A percentile compares a stretch with the other conserved stretches of the same genome.
These are phyloP conservation scores for Ploceus nigricollis DNA, from an alignment of 2,113 vertebrate genomes.

Conservation along the genomic window DNA sequence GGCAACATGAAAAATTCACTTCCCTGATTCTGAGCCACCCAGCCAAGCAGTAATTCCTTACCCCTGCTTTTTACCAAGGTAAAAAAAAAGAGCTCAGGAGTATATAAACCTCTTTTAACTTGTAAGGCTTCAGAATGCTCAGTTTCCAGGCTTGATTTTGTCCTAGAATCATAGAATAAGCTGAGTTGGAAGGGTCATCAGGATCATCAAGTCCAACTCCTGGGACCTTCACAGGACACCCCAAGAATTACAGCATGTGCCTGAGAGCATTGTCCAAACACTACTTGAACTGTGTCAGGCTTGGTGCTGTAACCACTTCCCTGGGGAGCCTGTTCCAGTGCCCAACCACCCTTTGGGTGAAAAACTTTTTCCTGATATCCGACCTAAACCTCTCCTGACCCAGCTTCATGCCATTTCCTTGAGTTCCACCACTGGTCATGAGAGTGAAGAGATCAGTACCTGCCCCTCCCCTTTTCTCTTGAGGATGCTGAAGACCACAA, in stretches of 20 bases:
- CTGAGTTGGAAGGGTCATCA: not conserved
- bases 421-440: not conserved
- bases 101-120: not conserved
- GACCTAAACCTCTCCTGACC: not conserved
- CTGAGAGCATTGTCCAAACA: not conserved
- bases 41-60: not conserved
- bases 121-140: not conserved
- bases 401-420: rapidly evolving
- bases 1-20: not conserved
- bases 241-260: not conserved
- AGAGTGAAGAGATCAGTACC: not conserved
- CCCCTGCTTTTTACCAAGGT: not conserved
- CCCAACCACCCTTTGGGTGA: rapidly evolving
- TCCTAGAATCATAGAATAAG: not conserved
- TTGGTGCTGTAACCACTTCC: not conserved
- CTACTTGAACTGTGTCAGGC: not conserved
- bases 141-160: not conserved
- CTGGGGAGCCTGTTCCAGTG: not conserved
- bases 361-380: not conserved
- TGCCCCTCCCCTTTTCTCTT: not conserved
- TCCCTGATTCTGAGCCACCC: not conserved
- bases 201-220: not conserved
- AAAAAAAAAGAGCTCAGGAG: not conserved
- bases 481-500: not conserved
- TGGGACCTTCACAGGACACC: not conserved